phyloP scores from a whole-genome alignment of 2,888 invertebrate species.

The Lepeophtheirus nordmannii region DNA sequence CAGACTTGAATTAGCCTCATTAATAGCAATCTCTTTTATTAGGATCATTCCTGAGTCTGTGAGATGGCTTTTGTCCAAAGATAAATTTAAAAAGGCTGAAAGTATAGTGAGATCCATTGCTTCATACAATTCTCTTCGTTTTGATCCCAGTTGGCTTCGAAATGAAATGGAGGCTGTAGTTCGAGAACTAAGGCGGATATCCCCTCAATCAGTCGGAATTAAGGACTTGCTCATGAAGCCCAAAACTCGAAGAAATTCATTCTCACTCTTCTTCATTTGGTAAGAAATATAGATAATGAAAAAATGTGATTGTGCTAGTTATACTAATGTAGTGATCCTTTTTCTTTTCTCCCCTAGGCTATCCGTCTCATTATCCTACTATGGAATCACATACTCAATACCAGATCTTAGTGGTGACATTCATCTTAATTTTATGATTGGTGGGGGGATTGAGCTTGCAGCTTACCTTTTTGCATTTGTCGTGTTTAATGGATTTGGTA shows the following conservation, averaged over 20 bases:
- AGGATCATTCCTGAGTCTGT: slow-evolving; percentile 30
- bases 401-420: slow-evolving; percentile 37
- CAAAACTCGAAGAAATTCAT: slow-evolving; percentile 30
- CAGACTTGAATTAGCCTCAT: no score
- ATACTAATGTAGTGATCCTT: not conserved
- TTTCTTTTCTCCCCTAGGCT: slow-evolving; percentile 33
- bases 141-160: slow-evolving; percentile 25
- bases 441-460: slow-evolving; percentile 38
- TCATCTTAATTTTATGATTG: slow-evolving; percentile 39
- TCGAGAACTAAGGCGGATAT: slow-evolving; percentile 13
- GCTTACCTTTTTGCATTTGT: slow-evolving; percentile 36
- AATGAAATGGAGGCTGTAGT: slow-evolving; percentile 24
- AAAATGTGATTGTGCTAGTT: no score
- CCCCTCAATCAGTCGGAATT: slow-evolving; percentile 22
- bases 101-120: slow-evolving; percentile 27
- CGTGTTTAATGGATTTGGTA: slow-evolving; percentile 35
- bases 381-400: slow-evolving; percentile 35
- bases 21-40: not conserved
- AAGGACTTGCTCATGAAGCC: slow-evolving; percentile 31
- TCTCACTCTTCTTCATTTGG: slow-evolving; percentile 33
- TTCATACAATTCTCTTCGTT: slow-evolving; percentile 26
- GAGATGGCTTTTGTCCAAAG: slow-evolving; percentile 28
- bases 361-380: slow-evolving; percentile 37
- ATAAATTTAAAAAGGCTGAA: slow-evolving; percentile 27
- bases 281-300: slow-evolving; percentile 26